Percentiles rank a stretch among this genome's conserved stretches.
phyloP scores from a whole-genome alignment of 1,140 invertebrate species.

The Bombus waltoni region DNA sequence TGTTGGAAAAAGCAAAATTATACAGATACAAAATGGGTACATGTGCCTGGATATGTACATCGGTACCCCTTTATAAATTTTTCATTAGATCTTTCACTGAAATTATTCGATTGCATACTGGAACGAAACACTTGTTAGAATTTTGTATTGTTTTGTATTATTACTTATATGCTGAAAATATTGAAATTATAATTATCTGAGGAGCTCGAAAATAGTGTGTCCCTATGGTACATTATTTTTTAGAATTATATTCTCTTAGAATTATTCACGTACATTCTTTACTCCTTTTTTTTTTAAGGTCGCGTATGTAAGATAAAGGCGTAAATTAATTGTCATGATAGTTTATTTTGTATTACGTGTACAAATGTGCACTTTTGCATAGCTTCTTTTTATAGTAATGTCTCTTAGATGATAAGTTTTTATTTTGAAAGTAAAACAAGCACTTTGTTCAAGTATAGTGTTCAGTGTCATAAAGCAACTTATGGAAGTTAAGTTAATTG shows the following conservation, averaged over 20 bases:
- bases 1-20: slow-evolving; percentile 71
- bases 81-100: slow-evolving; percentile 63
- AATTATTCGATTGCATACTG: slow-evolving; percentile 60
- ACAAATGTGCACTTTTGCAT: slow-evolving; percentile 46
- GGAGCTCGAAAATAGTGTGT: slow-evolving; percentile 64
- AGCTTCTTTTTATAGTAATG: slow-evolving; percentile 42
- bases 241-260: slow-evolving; percentile 39
- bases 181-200: slow-evolving; percentile 63
- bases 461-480: slow-evolving; percentile 51
- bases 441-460: slow-evolving; percentile 48
- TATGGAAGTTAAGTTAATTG: slow-evolving; percentile 53
- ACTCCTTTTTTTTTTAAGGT: slow-evolving; percentile 48
- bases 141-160: slow-evolving; percentile 74
- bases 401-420: slow-evolving; percentile 38
- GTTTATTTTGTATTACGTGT: slow-evolving; percentile 45
- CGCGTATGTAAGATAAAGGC: slow-evolving; percentile 48
- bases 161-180: slow-evolving; percentile 71
- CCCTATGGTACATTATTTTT: slow-evolving; percentile 59
- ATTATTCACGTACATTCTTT: slow-evolving; percentile 48
- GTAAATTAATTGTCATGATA: slow-evolving; percentile 45
- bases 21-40: slow-evolving; percentile 57
- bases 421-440: slow-evolving; percentile 44
- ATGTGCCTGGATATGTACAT: slow-evolving; percentile 65
- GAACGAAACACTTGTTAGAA: slow-evolving; percentile 63
- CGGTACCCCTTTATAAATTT: slow-evolving; percentile 59